Evolutionary conservation across 2,888 invertebrate species (phyloP), one percentile per base, ranked within the genome.

Genomic region (Drosophila algonquin): DNA sequence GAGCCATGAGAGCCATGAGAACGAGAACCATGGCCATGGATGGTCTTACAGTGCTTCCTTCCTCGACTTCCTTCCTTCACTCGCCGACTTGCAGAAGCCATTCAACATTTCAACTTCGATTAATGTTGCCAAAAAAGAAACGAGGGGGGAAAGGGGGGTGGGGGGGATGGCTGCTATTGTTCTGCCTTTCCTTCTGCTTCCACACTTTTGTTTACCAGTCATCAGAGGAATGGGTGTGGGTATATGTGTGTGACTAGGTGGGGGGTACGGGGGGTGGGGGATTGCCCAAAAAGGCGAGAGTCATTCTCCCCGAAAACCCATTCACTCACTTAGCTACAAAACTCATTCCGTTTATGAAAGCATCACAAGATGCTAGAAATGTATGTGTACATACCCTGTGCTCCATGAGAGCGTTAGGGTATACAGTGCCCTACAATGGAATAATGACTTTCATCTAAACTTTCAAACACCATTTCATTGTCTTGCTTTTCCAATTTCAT

Each of bases 101-200:
- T 83, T 70, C 77, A 59, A 58, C 63, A 73, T 68, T 74, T 87
- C 72, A 73, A 64, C 73, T 83, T 88, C 81, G 83, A 88, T 83
- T 86, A 83, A 83, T 86, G 76, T 77, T 76, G 75, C 73, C 80
- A 73, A 84, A 79, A 80, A 77, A 64, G 61, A 56, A 47, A 47
- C 4, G 21, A 46, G 16, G 52, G 18, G n/a, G 52, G 52, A 3
- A 0, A 3, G 21, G 2, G 3, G 21, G 0, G 21, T 3, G 3
- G 21, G 51, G 16, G 52, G n/a, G 18, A n/a, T 32, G 52, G 46
- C 14, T 64, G 58, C 52, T 51, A 59, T 78, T 82, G 75, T 71
- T 74, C 65, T 51, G 47, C 45, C 14, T 18, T 44, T 14, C 63
- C 62, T 71, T 51, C 62, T 16, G 56, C 32, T n/a, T 12, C 24